Percentiles rank a stretch among this genome's conserved stretches.
These are phyloP conservation scores for Crocuta crocuta DNA, from an alignment of 2,113 vertebrate species.

Conservation along the genomic window DNA sequence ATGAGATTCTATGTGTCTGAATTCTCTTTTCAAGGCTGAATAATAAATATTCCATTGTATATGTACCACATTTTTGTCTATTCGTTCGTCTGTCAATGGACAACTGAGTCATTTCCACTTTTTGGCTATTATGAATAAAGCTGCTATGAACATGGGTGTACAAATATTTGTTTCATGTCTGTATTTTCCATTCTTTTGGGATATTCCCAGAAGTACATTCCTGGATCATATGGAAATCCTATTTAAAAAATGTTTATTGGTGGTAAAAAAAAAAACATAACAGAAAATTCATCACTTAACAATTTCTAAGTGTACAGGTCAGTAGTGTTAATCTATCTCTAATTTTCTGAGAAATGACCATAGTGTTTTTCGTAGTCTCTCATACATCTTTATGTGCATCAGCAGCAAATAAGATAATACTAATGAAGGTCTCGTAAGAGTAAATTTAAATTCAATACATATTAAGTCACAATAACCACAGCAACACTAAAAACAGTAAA, in stretches of 20 bases:
- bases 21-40: background rate
- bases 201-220: background rate
- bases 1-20: too few relatives aligned
- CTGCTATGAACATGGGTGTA: background rate
- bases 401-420: background rate
- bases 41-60: background rate
- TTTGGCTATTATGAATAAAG: background rate
- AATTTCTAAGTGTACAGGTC: background rate
- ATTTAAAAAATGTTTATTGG: background rate
- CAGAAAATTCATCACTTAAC: background rate
- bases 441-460: background rate
- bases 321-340: background rate
- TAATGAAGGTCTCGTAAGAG: background rate
- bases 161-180: background rate
- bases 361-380: background rate
- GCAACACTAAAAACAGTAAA: background rate
- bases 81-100: background rate
- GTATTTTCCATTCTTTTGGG: background rate
- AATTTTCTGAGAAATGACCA: background rate
- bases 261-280: background rate
- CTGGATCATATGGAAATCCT: background rate
- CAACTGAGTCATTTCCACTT: background rate
- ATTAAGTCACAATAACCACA: background rate
- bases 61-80: background rate
- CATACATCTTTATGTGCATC: background rate